phyloP scores from a whole-genome alignment of 2,113 vertebrate species.

The Dascyllus trimaculatus region DNA sequence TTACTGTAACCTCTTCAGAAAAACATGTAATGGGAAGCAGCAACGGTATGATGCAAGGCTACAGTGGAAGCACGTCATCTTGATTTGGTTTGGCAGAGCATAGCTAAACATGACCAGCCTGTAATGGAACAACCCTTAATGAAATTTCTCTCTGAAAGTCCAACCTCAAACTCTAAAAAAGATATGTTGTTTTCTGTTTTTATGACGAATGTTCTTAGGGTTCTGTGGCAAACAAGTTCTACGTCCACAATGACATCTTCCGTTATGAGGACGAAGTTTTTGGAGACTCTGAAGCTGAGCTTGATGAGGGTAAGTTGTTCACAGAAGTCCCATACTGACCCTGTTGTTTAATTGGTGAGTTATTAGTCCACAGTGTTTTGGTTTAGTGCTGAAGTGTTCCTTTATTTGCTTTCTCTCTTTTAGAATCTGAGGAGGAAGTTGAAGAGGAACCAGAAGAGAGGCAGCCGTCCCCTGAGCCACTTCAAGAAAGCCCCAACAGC shows the following conservation, averaged over 20 bases:
- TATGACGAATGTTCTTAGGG: slow-evolving; percentile 82
- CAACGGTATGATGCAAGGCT: neutral
- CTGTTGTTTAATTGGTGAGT: neutral
- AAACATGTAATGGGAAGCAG: neutral
- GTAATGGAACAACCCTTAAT: neutral
- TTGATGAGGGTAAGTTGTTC: slow-evolving; percentile 91
- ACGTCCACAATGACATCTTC: slow-evolving; percentile 99
- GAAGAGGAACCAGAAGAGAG: slow-evolving; percentile 95
- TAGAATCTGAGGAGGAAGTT: slow-evolving; percentile 96
- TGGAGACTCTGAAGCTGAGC: slow-evolving; percentile 97
- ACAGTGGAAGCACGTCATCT: neutral
- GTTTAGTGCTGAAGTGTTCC: neutral
- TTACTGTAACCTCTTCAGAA: neutral
- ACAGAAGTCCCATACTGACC: neutral
- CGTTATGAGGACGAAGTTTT: slow-evolving; percentile 99
- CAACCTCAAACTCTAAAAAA: neutral
- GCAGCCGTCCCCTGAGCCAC: slow-evolving; percentile 91
- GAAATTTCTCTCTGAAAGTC: neutral
- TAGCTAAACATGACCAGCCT: neutral
- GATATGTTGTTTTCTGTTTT: neutral
- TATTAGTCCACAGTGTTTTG: neutral
- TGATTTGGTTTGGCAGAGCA: too few species aligned
- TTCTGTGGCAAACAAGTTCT: slow-evolving; percentile 99
- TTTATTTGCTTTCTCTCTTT: slow-evolving; percentile 2
- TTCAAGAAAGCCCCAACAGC: slow-evolving; percentile 91